Evolutionary conservation across 2,797 vertebrate genomes (phyloP).

Genomic region (Alca torda): DNA sequence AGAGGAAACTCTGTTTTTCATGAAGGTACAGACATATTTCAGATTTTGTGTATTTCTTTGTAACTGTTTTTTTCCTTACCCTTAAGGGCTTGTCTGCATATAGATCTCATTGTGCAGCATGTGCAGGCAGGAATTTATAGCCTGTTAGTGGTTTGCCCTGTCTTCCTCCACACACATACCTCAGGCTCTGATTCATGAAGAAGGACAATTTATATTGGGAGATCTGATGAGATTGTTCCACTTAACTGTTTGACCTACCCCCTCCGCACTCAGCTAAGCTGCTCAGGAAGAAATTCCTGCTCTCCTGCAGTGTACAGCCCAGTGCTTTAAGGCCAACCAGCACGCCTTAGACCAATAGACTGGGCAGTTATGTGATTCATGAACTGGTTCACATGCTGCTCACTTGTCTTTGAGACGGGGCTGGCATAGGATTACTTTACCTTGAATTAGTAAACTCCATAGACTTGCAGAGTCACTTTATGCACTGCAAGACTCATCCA

Average conservation of each 20-base stretch:
- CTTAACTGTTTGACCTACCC: not conserved
- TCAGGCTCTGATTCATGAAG: not conserved
- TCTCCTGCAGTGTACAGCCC: not conserved
- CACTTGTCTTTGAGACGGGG: not conserved
- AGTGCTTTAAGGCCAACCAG: not conserved
- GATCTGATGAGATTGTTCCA: not conserved
- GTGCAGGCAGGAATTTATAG: not conserved
- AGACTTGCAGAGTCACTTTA: not conserved
- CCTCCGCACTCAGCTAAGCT: not conserved
- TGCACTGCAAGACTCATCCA: not conserved
- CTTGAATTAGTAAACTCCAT: not conserved
- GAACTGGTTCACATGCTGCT: not conserved
- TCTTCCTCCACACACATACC: not conserved
- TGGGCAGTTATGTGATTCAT: not conserved
- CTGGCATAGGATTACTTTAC: not conserved
- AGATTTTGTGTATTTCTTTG: not conserved
- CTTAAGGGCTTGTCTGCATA: not conserved
- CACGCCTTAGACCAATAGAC: not conserved
- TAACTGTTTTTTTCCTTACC: not conserved
- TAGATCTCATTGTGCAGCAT: not conserved
- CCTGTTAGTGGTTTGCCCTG: not conserved
- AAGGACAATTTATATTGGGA: not conserved
- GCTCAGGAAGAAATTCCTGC: not conserved
- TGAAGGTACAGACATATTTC: not conserved
- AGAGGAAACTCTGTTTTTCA: not conserved